Base-by-base conservation (phyloP, 1,140 invertebrate genomes). In the Drosophila neocordata region DNA sequence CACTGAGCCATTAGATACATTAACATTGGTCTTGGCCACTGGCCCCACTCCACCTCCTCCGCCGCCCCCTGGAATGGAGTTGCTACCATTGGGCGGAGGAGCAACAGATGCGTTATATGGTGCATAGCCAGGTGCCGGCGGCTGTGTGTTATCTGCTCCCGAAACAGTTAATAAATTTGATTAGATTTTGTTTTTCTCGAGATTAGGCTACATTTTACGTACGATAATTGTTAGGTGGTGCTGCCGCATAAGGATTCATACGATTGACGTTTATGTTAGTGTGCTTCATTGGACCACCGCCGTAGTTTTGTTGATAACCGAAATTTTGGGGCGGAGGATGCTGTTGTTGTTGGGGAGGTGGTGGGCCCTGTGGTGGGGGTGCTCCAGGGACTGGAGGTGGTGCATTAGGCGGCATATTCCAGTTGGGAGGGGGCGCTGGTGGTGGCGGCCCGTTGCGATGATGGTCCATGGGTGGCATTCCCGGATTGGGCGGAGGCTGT, bases 221-320 rank as follows among this genome's bases (percentile, higher is more conserved):
- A 89, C 84, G 77, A 68, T 89, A 89, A 58, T 51, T 76, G 59
- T 68, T 72, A 15, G 81, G 73, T 18, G 91, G 89, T 20, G 76
- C 85, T 41, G 90, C 66, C 1, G 75, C 34, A 34, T 93, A 91
- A 5, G 90, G 93, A 59, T 93, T 92, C 61, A 92, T 93, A 24
- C 94, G 92, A 41, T 94, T 94, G 58, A 93, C 93, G 70, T 94
- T 95, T 38, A 87, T 74, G 3, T 58, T 80, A 60, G 93, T 94
- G 24, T 89, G 79, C 83, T 95, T 93, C 38, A 95, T 93, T 0
- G 95, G 95, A 0, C 95, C 95, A 27, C 95, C 95, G 1, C 95
- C 93, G 81, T 95, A 96, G 44, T 93, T 94, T 78, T 96, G 95
- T 74, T 96, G 95, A 85, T 96, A 96, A 22, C 95, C 94, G 56